phyloP scores from a whole-genome alignment of 1,140 invertebrate genomes.

The Conus betulinus region DNA sequence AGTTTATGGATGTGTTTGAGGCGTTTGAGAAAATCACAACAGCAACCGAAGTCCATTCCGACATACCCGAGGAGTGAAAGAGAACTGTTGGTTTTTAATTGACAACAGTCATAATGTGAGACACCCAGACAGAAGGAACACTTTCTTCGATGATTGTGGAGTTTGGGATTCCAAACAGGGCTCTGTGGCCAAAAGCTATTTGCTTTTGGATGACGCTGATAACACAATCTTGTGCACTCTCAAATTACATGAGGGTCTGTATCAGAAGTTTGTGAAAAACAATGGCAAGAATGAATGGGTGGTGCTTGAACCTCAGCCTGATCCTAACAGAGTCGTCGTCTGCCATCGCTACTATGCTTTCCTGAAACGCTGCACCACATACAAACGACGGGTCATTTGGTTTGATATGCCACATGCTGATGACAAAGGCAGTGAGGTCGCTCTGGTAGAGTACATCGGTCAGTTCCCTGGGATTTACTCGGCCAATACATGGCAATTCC shows the following conservation, averaged over 20 bases:
- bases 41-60: neutral
- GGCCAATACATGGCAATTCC: constrained; percentile 42
- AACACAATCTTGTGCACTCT: constrained; percentile 20
- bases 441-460: constrained; percentile 47
- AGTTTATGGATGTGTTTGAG: constrained; percentile 32
- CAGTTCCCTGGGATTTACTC: constrained; percentile 34
- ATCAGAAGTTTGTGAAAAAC: neutral
- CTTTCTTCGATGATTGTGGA: constrained; percentile 47
- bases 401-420: constrained; percentile 26
- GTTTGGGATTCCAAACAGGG: constrained; percentile 41
- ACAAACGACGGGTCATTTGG: constrained; percentile 49
- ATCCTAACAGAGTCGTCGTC: constrained; percentile 32
- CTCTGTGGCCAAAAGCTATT: constrained; percentile 35
- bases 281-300: constrained; percentile 35
- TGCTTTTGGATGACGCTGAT: neutral
- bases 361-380: constrained; percentile 34
- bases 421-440: constrained; percentile 18
- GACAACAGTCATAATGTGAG: constrained; percentile 36
- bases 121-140: constrained; percentile 20
- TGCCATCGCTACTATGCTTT: constrained; percentile 44
- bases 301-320: constrained; percentile 42
- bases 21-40: constrained; percentile 28
- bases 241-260: constrained; percentile 20
- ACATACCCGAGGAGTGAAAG: constrained; percentile 21
- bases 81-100: constrained; percentile 22